Base-by-base conservation (phyloP, 2,797 vertebrate genomes). In the Menidia menidia region DNA sequence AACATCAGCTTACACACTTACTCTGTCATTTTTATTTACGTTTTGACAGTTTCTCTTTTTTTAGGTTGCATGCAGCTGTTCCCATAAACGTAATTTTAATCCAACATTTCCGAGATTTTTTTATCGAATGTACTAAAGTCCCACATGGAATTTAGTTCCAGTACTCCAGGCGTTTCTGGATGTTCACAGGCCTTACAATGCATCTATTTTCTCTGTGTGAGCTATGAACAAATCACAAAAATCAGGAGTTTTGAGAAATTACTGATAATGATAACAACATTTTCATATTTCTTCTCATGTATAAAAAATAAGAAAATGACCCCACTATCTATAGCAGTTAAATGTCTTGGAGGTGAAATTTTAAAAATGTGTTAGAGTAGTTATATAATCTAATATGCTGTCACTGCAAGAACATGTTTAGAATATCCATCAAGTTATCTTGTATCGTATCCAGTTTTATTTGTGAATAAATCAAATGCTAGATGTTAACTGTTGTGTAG, bases 191-290 rank as follows among this genome's bases (percentile, higher is more conserved):
- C 6, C 35, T 39, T 6, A 39, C 6, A 39, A 1, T 39, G 35
- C 35, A 39, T 39, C 35, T 39, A 39, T 39, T 39, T 39, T 39
- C 35, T 39, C 10, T 39, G 1, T 39, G 4, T 1, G 10, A 39
- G 35, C 35, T 39, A 41, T 68, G 14, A 13, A 10, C 15, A 55
- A 18, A 59, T 56, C 35, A 55, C 16, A 60, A 48, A 60, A 32
- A 61, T 12, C 19, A 11, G 10, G 11, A 4, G 5, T 19, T 50
- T 18, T 12, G 48, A 50, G 7, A 25, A 6, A 47, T 47, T 6
- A 47, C 4, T 47, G 16, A 7, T 16, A 0, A 7, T 16, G 7
- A n/a, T 18, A n/a, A n/a, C n/a, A n/a, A n/a, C n/a, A n/a, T 47
- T 47, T 47, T 6, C 7, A 2, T 35, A 35, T 35, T 35, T 35